Percentiles rank a stretch among this genome's conserved stretches.
These are phyloP conservation scores for Ooceraea biroi DNA, from an alignment of 1,140 invertebrate species.

Conservation along the genomic window DNA sequence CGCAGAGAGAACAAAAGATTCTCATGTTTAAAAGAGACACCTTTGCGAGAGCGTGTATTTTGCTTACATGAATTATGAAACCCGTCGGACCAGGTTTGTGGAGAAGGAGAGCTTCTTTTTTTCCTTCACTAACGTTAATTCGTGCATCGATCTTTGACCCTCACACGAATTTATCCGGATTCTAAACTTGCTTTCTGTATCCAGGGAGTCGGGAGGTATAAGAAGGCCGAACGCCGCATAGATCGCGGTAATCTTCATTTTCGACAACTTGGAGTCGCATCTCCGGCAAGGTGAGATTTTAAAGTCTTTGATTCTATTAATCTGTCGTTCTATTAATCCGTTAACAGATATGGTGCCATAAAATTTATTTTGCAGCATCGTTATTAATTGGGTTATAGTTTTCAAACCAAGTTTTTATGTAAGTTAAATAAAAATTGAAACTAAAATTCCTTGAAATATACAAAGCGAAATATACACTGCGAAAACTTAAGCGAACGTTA, in stretches of 20 bases:
- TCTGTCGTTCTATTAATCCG: background rate
- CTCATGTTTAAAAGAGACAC: background rate
- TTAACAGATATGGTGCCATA: background rate
- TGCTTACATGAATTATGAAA: constrained; percentile 32
- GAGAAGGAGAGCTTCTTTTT: constrained; percentile 13
- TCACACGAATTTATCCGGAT: background rate
- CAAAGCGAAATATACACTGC: background rate
- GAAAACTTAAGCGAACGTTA: constrained; percentile 1
- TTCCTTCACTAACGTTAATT: background rate
- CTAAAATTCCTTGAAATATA: background rate
- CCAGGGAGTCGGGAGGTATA: constrained; percentile 31
- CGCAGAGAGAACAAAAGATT: background rate
- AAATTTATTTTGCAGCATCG: too few relatives aligned
- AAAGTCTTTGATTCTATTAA: too few relatives aligned
- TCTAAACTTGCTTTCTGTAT: background rate
- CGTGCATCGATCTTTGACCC: background rate
- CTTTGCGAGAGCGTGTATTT: background rate
- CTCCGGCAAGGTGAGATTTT: constrained; percentile 1
- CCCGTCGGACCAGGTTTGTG: background rate
- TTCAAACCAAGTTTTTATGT: background rate
- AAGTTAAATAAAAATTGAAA: background rate
- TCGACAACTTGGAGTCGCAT: background rate
- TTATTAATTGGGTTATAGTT: background rate
- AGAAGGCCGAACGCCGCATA: background rate
- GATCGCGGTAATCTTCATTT: background rate